phyloP scores from a whole-genome alignment of 2,888 invertebrate species.

The Trissonchulus sp. region DNA sequence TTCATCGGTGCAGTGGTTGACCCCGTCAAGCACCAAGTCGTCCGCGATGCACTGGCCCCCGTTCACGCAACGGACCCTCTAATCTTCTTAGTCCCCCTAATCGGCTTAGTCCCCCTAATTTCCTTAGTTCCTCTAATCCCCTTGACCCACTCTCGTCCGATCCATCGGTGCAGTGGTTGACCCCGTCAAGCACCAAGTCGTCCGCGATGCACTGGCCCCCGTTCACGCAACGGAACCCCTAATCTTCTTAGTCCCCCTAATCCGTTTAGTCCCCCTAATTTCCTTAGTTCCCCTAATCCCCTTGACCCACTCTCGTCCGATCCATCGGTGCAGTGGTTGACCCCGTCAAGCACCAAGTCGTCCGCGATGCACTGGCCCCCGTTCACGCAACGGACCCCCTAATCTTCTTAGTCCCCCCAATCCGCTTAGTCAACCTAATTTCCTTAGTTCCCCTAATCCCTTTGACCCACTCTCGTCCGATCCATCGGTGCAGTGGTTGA shows the following conservation, averaged over 20 bases:
- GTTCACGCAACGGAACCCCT: slow-evolving; percentile 36
- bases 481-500: slow-evolving; percentile 39
- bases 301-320: too few relatives aligned
- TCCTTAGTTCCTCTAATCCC: too few relatives aligned
- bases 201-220: slow-evolving; percentile 38
- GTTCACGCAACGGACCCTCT: slow-evolving; percentile 37
- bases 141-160: too few relatives aligned
- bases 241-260: too few relatives aligned
- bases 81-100: too few relatives aligned
- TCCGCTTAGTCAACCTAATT: too few relatives aligned
- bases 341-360: slow-evolving; percentile 39
- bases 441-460: too few relatives aligned
- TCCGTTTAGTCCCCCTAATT: too few relatives aligned
- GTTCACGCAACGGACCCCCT: slow-evolving; percentile 38
- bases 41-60: slow-evolving; percentile 38
- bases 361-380: slow-evolving; percentile 38
- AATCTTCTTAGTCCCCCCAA: too few relatives aligned
- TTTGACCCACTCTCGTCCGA: too few relatives aligned
- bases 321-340: slow-evolving; percentile 39
- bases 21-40: slow-evolving; percentile 39
- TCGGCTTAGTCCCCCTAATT: too few relatives aligned
- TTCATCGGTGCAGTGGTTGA: slow-evolving; percentile 39
- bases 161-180: slow-evolving; percentile 39
- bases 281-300: too few relatives aligned
- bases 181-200: slow-evolving; percentile 39